Conservation (phyloP, 2,888 invertebrate species). For the Phorcus lineatus region DNA sequence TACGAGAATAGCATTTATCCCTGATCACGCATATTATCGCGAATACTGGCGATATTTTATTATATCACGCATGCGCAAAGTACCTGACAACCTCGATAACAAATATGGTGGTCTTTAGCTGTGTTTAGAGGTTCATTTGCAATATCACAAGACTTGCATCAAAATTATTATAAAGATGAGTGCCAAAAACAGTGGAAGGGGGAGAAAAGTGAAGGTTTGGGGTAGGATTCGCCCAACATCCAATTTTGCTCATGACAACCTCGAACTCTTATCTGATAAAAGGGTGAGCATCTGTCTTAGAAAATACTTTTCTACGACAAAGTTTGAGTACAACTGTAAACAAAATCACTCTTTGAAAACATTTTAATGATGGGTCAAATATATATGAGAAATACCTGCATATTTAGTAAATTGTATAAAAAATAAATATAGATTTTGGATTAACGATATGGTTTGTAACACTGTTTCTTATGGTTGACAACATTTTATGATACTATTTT, state of each 20-base stretch:
- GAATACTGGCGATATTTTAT: neutral
- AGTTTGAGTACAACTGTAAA: no score
- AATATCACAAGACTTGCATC: neutral
- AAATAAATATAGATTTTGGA: no score
- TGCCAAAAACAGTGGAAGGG: constrained; percentile 44
- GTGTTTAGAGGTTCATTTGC: neutral
- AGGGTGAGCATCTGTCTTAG: constrained; percentile 57
- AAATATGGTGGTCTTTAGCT: constrained; percentile 49
- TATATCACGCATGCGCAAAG: constrained; percentile 56
- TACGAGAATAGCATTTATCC: neutral
- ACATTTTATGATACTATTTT: no score
- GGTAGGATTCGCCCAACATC: constrained; percentile 72
- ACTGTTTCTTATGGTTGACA: no score
- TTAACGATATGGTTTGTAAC: no score
- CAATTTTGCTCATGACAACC: constrained; percentile 71
- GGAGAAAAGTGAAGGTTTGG: constrained; percentile 73
- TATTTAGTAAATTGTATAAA: no score
- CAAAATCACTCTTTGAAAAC: no score
- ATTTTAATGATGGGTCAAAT: no score
- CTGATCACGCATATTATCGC: neutral
- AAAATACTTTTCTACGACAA: constrained; percentile 7
- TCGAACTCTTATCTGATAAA: constrained; percentile 71
- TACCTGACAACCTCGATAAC: constrained; percentile 64
- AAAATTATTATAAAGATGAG: constrained; percentile 15
- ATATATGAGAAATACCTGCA: no score